A percentile compares a stretch with the other conserved stretches of the same genome.
These are phyloP conservation scores for Ecliptopera silaceata DNA, from an alignment of 2,888 invertebrate genomes.

Conservation along the genomic window DNA sequence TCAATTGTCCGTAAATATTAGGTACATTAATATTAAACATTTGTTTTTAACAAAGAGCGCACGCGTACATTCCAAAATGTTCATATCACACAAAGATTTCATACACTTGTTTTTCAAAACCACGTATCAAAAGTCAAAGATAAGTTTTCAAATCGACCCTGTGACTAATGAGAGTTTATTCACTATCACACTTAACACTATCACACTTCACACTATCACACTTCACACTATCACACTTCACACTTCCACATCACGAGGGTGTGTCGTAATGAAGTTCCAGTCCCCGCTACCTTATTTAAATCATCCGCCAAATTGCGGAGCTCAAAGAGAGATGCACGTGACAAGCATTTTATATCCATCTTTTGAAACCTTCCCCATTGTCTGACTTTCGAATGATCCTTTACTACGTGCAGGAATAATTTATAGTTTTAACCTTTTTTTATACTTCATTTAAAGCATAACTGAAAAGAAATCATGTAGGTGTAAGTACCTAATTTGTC, in stretches of 20 bases:
- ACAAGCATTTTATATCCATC: slow-evolving; percentile 47
- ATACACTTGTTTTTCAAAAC: too few species aligned
- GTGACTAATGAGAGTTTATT: slow-evolving; percentile 13
- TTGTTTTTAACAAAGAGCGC: too few species aligned
- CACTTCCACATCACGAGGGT: too few species aligned
- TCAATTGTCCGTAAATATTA: too few species aligned
- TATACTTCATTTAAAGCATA: too few species aligned
- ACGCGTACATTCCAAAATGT: too few species aligned
- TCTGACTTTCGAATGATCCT: slow-evolving; percentile 15
- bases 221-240: too few species aligned
- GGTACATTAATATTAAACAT: too few species aligned
- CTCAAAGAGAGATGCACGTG: slow-evolving; percentile 58
- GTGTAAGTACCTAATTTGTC: too few species aligned
- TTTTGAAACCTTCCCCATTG: slow-evolving; percentile 15
- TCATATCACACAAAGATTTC: too few species aligned
- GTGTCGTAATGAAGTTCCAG: slow-evolving; percentile 20
- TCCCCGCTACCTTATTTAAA: slow-evolving; percentile 51
- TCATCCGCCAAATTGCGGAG: slow-evolving; percentile 55
- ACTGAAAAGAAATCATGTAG: too few species aligned
- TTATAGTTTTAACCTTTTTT: too few species aligned
- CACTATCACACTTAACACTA: slow-evolving; percentile 13
- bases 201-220: slow-evolving; percentile 11
- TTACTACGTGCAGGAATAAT: not conserved
- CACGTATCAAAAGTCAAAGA: not conserved
- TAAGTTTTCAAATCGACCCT: not conserved